phyloP scores from a whole-genome alignment of 2,113 vertebrate species.

The Pseudois nayaur region DNA sequence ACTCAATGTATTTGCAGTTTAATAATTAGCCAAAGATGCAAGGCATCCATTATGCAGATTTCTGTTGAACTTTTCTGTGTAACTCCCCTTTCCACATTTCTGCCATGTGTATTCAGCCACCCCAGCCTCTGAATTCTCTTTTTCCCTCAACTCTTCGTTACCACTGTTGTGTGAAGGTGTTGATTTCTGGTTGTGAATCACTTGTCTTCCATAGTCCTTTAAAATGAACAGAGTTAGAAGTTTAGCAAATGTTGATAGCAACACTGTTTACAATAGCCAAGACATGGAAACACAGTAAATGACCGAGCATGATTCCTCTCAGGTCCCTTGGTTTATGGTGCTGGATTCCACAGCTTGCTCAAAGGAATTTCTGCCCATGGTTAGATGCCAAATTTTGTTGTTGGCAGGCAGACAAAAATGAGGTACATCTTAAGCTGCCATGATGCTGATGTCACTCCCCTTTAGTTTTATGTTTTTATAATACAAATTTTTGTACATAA shows the following conservation, averaged over 20 bases:
- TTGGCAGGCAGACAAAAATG: not conserved
- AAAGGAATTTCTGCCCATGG: not conserved
- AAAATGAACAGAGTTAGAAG: not conserved
- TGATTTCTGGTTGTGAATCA: not conserved
- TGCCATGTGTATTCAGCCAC: not conserved
- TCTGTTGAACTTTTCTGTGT: not conserved
- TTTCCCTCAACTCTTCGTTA: not conserved
- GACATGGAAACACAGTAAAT: not conserved
- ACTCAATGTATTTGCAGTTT: not conserved
- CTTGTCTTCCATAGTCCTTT: not conserved
- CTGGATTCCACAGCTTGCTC: not conserved
- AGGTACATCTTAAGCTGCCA: not conserved
- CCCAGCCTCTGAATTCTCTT: not conserved
- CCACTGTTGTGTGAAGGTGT: not conserved
- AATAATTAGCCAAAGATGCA: not conserved
- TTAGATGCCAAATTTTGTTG: not conserved
- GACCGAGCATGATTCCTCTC: not conserved
- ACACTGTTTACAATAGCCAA: not conserved
- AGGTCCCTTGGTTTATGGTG: not conserved
- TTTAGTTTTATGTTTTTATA: not conserved
- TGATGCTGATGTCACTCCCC: not conserved
- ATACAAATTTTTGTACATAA: not conserved
- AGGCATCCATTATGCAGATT: not conserved
- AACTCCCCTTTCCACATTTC: not conserved
- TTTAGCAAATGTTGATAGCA: not conserved